Conservation (phyloP, 2,113 vertebrate species). For the Phyllostomus discolor region DNA sequence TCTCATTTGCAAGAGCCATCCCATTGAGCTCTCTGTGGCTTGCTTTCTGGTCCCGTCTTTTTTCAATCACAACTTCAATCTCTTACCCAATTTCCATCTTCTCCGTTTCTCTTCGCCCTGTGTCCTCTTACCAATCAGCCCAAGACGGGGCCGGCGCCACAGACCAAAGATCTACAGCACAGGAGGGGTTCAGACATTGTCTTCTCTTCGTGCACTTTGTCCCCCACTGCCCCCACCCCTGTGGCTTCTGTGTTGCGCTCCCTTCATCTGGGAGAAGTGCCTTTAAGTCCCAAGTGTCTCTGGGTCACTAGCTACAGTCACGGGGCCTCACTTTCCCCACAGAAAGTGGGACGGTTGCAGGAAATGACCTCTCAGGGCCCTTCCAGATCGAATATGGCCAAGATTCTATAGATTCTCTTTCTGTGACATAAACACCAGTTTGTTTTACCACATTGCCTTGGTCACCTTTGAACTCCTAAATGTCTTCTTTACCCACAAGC, state of each 20-base stretch:
- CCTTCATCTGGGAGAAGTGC: not conserved
- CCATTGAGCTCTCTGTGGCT: not conserved
- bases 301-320: not conserved
- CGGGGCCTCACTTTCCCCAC: not conserved
- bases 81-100: not conserved
- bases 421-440: not conserved
- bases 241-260: not conserved
- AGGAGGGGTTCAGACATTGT: not conserved
- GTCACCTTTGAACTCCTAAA: not conserved
- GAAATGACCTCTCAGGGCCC: not conserved
- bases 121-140: not conserved
- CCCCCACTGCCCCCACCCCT: not conserved
- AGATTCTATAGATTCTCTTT: not conserved
- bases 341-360: not conserved
- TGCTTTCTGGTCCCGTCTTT: not conserved
- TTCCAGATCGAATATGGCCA: not conserved
- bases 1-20: not conserved
- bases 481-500: not conserved
- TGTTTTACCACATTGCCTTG: not conserved
- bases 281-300: not conserved
- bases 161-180: not conserved
- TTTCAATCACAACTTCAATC: not conserved
- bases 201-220: not conserved
- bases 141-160: not conserved
- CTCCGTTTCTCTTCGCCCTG: not conserved